These are phyloP conservation scores for Rhea pennata DNA, from an alignment of 2,113 vertebrate genomes.

Conservation along the genomic window DNA sequence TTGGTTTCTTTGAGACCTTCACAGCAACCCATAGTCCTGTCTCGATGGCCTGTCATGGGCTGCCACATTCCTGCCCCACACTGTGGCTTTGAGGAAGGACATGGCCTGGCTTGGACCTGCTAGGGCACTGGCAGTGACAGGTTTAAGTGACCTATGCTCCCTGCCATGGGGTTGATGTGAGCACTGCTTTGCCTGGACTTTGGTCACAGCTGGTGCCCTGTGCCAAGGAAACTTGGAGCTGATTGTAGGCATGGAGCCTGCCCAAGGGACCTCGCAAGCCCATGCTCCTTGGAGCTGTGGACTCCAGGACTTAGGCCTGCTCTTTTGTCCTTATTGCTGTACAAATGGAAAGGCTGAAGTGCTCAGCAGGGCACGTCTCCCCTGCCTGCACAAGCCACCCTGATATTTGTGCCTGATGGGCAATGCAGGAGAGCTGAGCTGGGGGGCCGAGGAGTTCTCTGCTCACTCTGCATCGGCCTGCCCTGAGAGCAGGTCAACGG, in stretches of 20 bases:
- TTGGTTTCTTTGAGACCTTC: background rate
- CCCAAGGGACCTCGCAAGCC: background rate
- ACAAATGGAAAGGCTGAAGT: accelerated
- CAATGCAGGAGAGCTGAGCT: background rate
- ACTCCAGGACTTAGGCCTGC: too few relatives aligned
- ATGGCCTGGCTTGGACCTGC: too few relatives aligned
- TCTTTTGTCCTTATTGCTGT: background rate
- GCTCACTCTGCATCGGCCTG: background rate
- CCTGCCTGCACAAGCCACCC: background rate
- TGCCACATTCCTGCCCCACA: too few relatives aligned
- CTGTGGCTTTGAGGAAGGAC: background rate
- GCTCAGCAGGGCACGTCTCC: accelerated
- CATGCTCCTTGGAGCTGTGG: accelerated
- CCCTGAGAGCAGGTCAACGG: too few relatives aligned
- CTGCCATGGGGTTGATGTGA: accelerated
- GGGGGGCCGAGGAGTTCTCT: background rate
- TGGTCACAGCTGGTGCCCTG: background rate
- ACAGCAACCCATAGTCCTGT: background rate
- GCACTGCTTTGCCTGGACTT: background rate
- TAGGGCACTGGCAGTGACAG: background rate
- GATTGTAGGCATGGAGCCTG: background rate
- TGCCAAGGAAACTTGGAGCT: background rate
- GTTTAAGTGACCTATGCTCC: background rate
- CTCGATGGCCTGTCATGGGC: background rate
- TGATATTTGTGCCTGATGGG: accelerated